Conservation (phyloP, 2,888 invertebrate genomes). For the Aethes cnicana region DNA sequence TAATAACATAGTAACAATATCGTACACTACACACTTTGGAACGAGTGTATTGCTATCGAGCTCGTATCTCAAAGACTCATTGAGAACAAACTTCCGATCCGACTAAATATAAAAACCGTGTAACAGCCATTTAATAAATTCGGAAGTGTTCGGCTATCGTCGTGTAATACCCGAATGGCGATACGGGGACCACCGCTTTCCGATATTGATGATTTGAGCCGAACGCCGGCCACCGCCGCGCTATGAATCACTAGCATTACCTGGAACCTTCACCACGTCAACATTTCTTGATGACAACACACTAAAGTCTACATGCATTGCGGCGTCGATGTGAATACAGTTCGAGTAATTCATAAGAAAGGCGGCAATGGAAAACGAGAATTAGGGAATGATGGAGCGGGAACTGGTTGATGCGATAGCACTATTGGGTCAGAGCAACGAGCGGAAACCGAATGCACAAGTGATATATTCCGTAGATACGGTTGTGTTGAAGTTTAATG, state of each 20-base stretch:
- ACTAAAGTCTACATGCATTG: slow-evolving; percentile 22
- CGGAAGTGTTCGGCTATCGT: slow-evolving; percentile 7
- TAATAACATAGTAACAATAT: too few relatives aligned
- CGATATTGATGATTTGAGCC: slow-evolving; percentile 66
- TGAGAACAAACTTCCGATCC: too few relatives aligned
- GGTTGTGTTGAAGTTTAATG: slow-evolving; percentile 53
- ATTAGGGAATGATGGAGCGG: not conserved
- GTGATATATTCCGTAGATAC: slow-evolving; percentile 44
- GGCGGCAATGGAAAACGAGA: slow-evolving; percentile 36
- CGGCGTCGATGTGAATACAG: not conserved
- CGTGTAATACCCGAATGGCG: slow-evolving; percentile 30
- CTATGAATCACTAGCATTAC: slow-evolving; percentile 66
- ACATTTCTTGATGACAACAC: not conserved
- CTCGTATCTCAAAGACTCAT: too few relatives aligned
- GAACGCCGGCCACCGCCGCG: slow-evolving; percentile 49
- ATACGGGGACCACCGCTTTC: slow-evolving; percentile 56
- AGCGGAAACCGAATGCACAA: slow-evolving; percentile 45
- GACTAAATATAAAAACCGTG: too few relatives aligned
- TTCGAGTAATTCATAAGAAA: not conserved
- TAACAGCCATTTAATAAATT: slow-evolving; percentile 6
- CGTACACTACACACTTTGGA: too few relatives aligned
- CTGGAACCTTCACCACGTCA: slow-evolving; percentile 41
- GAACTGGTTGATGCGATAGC: slow-evolving; percentile 32
- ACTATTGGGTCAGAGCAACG: slow-evolving; percentile 47
- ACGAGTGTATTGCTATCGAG: too few relatives aligned